phyloP scores from a whole-genome alignment of 2,797 vertebrate species.

The Anisognathus igniventris region DNA sequence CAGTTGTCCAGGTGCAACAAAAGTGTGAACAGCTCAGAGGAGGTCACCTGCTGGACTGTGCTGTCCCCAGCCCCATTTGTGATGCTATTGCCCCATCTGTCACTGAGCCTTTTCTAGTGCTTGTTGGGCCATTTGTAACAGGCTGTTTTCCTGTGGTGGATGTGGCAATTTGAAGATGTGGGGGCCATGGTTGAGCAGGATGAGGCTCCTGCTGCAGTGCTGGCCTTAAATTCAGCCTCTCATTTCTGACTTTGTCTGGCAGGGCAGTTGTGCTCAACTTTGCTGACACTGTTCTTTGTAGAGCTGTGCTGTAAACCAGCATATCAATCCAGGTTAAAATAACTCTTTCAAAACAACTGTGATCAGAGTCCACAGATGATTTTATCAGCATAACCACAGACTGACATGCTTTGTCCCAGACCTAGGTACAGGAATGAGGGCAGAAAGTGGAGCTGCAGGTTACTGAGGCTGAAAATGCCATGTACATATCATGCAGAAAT shows the following conservation, averaged over 20 bases:
- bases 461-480: not conserved
- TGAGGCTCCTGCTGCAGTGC: not conserved
- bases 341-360: slow-evolving; percentile 22
- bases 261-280: not conserved
- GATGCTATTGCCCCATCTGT: not conserved
- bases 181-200: rapidly evolving
- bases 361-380: not conserved
- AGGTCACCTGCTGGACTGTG: not conserved
- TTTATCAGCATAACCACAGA: not conserved
- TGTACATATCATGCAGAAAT: not conserved
- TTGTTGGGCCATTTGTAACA: not conserved
- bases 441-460: not conserved
- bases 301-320: not conserved
- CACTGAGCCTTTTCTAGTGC: not conserved
- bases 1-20: not conserved
- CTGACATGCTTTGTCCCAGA: not conserved
- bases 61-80: not conserved
- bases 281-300: not conserved
- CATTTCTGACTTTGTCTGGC: not conserved
- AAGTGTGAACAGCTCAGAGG: not conserved
- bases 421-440: not conserved
- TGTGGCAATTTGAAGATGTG: not conserved
- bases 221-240: not conserved
- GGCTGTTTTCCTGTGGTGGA: not conserved
- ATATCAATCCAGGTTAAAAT: slow-evolving; percentile 3